Percentiles rank a stretch among this genome's conserved stretches.
phyloP scores from a whole-genome alignment of 2,797 vertebrate species.

The Bradypodion ventrale region DNA sequence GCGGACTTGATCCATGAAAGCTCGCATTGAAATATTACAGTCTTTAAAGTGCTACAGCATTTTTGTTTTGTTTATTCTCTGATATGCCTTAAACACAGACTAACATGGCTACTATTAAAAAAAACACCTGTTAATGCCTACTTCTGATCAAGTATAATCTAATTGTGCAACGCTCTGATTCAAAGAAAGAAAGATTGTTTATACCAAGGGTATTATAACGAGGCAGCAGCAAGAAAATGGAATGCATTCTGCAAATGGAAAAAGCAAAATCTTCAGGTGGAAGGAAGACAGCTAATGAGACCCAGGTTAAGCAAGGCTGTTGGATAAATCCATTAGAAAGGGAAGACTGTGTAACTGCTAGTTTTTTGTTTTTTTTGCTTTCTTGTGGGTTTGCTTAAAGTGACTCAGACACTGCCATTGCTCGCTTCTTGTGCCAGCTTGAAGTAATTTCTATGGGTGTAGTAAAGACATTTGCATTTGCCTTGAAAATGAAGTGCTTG shows the following conservation, averaged over 20 bases:
- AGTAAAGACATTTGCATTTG: neutral
- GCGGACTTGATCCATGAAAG: no score
- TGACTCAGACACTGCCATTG: conserved; percentile 13
- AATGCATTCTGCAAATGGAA: neutral
- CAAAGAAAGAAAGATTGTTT: conserved; percentile 42
- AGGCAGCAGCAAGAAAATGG: conserved; percentile 13
- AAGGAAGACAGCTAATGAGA: neutral
- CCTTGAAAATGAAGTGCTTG: conserved; percentile 14
- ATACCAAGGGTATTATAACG: neutral
- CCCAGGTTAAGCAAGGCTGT: conserved; percentile 19
- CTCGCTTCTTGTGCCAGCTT: conserved; percentile 7
- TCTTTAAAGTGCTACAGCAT: no score
- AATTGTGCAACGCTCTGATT: no score
- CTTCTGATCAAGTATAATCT: no score
- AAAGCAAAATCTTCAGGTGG: conserved; percentile 15
- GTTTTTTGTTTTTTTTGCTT: conserved; percentile 26
- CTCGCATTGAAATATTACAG: no score
- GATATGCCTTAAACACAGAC: no score
- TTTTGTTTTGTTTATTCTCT: no score
- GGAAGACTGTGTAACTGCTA: neutral
- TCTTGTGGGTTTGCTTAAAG: neutral
- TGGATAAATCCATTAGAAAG: conserved; percentile 10
- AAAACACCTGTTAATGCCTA: no score
- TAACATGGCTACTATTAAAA: no score
- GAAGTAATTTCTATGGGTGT: neutral